Conservation (phyloP, 2,888 invertebrate species). For the Temnothorax ravouxi region DNA sequence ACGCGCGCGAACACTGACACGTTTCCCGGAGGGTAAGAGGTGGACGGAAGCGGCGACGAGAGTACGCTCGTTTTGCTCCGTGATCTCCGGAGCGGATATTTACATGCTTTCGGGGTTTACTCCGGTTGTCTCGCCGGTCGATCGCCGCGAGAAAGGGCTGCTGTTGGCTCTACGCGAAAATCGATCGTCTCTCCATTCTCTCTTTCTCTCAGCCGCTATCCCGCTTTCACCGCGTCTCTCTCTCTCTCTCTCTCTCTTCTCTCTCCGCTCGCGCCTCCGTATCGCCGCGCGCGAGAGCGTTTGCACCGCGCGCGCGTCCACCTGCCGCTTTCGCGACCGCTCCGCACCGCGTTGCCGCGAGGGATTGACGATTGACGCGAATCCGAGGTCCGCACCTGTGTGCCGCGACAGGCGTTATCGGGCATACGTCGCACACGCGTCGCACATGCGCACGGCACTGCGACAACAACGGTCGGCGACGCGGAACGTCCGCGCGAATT, state of each 20-base stretch:
- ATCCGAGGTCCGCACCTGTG: slow-evolving; percentile 63
- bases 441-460: slow-evolving; percentile 43
- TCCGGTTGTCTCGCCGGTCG: background rate
- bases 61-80: background rate
- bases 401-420: slow-evolving; percentile 7
- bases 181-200: slow-evolving; percentile 26
- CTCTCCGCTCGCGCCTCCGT: background rate
- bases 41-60: background rate
- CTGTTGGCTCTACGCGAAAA: slow-evolving; percentile 16
- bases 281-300: too few relatives aligned
- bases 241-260: too few relatives aligned
- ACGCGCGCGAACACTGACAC: background rate
- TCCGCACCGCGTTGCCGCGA: slow-evolving; percentile 2
- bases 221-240: background rate
- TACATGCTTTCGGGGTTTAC: slow-evolving; percentile 4
- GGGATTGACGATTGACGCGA: slow-evolving; percentile 7
- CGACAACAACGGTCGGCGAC: slow-evolving; percentile 7
- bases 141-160: background rate
- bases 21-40: background rate
- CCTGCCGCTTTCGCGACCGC: slow-evolving; percentile 24
- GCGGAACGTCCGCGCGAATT: background rate
- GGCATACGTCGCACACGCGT: slow-evolving; percentile 28
- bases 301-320: slow-evolving; percentile 19
- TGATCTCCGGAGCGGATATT: background rate
- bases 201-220: background rate